Percentiles rank a stretch among this genome's conserved stretches.
phyloP scores from a whole-genome alignment of 92 coral and sea anemone species.

The Scolanthus callimorphus region DNA sequence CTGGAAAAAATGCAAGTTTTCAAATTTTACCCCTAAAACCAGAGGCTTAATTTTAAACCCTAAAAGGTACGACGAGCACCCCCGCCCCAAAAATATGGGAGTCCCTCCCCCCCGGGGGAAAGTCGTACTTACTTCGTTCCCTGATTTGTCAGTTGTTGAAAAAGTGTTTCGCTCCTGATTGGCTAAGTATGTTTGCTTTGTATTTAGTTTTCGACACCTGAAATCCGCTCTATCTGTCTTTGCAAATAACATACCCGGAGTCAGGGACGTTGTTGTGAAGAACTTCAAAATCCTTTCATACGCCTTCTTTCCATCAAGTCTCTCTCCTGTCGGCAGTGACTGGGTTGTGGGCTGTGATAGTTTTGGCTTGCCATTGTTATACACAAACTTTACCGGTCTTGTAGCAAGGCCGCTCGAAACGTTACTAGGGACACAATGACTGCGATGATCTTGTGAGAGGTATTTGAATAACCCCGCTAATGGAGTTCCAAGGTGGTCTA shows the following conservation, averaged over 20 bases:
- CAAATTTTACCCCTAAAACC: too few relatives aligned
- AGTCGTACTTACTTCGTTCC: too few relatives aligned
- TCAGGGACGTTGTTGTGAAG: conserved; percentile 70
- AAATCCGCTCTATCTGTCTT: background rate
- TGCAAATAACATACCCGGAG: conserved; percentile 73
- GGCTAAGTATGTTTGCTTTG: too few relatives aligned
- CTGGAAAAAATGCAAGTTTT: too few relatives aligned
- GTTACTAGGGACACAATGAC: conserved; percentile 79
- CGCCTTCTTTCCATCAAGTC: conserved; percentile 49
- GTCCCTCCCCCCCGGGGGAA: too few relatives aligned
- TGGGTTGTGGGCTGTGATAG: conserved; percentile 60
- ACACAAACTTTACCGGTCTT: conserved; percentile 72
- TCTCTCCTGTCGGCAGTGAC: conserved; percentile 69
- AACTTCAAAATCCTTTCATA: conserved; percentile 64
- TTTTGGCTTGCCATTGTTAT: conserved; percentile 56
- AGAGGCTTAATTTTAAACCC: too few relatives aligned
- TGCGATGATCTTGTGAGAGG: conserved; percentile 58
- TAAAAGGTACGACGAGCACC: too few relatives aligned
- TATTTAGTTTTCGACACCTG: too few relatives aligned
- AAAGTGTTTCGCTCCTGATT: too few relatives aligned
- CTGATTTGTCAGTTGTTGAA: too few relatives aligned
- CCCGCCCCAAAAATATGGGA: too few relatives aligned
- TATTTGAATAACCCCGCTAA: conserved; percentile 59
- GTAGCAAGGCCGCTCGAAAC: conserved; percentile 90
- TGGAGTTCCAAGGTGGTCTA: conserved; percentile 50